phyloP scores from a whole-genome alignment of 2,797 vertebrate genomes.

The Gallirallus australis region DNA sequence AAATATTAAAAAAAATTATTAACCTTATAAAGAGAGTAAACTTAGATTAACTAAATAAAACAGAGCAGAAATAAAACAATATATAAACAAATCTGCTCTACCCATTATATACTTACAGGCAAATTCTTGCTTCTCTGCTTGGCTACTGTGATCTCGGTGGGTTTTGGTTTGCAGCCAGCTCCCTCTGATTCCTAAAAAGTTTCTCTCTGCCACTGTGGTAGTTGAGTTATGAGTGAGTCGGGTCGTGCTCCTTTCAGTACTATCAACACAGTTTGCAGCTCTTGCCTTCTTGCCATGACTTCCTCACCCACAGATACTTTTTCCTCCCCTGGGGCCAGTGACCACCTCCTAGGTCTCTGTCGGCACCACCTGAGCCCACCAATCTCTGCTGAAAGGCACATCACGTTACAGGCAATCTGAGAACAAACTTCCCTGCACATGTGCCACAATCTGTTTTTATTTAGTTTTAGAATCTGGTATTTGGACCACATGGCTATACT shows the following conservation, averaged over 20 bases:
- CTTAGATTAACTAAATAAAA: not conserved
- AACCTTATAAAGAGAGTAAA: not conserved
- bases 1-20: not conserved
- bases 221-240: not conserved
- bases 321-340: not conserved
- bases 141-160: not conserved
- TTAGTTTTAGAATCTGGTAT: conserved; percentile 19
- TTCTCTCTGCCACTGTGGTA: not conserved
- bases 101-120: not conserved
- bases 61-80: not conserved
- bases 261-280: not conserved
- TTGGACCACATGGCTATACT: not conserved
- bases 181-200: not conserved
- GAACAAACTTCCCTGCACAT: not conserved
- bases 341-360: not conserved
- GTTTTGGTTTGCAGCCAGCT: not conserved
- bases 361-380: not conserved
- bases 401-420: not conserved
- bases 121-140: not conserved
- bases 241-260: not conserved
- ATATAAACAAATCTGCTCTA: not conserved
- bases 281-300: not conserved
- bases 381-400: not conserved
- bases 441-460: conserved; percentile 14
- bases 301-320: not conserved